Percentiles rank a stretch among this genome's conserved stretches.
phyloP scores from a whole-genome alignment of 2,113 vertebrate genomes.

The Nymphicus hollandicus region DNA sequence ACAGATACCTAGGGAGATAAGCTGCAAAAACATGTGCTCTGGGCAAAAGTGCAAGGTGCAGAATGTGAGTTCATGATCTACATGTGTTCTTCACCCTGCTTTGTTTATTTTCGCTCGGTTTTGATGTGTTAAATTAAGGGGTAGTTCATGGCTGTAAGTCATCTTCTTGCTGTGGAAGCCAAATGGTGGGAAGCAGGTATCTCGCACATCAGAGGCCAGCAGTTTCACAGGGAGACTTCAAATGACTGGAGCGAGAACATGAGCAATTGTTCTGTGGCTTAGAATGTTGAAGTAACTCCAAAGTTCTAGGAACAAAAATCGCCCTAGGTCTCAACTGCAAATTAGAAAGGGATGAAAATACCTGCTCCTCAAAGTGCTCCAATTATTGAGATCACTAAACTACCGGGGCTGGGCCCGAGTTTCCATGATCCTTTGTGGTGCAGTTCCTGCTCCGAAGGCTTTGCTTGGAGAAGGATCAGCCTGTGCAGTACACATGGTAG shows the following conservation, averaged over 20 bases:
- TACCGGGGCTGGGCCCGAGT: not conserved
- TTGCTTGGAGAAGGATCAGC: not conserved
- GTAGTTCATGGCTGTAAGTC: constrained; percentile 60
- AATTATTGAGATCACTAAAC: not conserved
- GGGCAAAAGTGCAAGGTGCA: constrained; percentile 54
- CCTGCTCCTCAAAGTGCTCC: not conserved
- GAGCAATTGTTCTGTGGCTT: constrained; percentile 17
- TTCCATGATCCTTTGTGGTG: not conserved
- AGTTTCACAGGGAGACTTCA: constrained; percentile 48
- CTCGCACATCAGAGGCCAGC: constrained; percentile 67
- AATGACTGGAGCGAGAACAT: not conserved
- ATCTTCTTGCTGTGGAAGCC: constrained; percentile 55
- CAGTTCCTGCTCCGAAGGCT: not conserved
- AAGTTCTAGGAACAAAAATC: constrained; percentile 6
- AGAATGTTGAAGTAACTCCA: constrained; percentile 4
- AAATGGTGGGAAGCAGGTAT: constrained; percentile 60
- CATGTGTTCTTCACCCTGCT: constrained; percentile 38
- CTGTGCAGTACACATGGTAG: not conserved
- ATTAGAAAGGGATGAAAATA: constrained; percentile 24
- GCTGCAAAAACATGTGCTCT: constrained; percentile 53
- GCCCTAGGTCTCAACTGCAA: constrained; percentile 13
- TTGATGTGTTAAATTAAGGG: constrained; percentile 67
- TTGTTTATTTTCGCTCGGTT: constrained; percentile 65
- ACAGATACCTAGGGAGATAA: constrained; percentile 51
- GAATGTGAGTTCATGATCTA: constrained; percentile 62